Evolutionary conservation across 2,888 invertebrate species (phyloP), one percentile per base, ranked within the genome.

Genomic region (Achlya flavicornis): DNA sequence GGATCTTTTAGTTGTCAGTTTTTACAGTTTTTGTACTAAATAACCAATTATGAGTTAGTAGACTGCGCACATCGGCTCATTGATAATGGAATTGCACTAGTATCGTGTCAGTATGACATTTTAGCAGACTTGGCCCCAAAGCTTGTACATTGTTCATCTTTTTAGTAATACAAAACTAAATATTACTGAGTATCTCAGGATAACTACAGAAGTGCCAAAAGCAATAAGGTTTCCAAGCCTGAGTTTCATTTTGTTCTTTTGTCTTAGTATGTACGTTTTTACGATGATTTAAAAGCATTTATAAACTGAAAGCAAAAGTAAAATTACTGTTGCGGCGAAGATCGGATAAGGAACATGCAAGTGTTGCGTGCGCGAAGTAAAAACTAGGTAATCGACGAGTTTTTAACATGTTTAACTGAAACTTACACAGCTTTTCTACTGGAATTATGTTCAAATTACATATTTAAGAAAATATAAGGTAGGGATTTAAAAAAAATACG

Each of bases 321-420:
- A 48, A 48, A 48, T 48, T 48, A 48, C 16, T 48, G 48, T 48
- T 48, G 16, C 16, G 48, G 48, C 16, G 10, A 48, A 48, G 16
- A 43, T 43, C 43, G 16, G 48, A 48, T 48, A 48, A 48, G 48
- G 48, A 48, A 48, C 48, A 48, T 48, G 48, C 48, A 48, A 16
- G 48, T 16, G 48, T 48, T 5, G n/a, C 16, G 48, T 16, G 48
- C 16, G 16, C n/a, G 16, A 48, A 16, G 6, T 48, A 48, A 16
- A 46, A 48, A 48, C 48, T 48, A 8, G 7, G 48, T 48, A 48
- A 48, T 48, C 4, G 48, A 48, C 48, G 7, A 48, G 48, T 16
- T 48, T 48, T 48, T 14, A 48, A 5, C n/a, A 48, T 14, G 48
- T 48, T 48, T 48, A 48, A 16, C 6, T 16, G 2, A 7, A 41